These are phyloP conservation scores for Lophotis ruficrista DNA, from an alignment of 2,113 vertebrate genomes.

Conservation along the genomic window DNA sequence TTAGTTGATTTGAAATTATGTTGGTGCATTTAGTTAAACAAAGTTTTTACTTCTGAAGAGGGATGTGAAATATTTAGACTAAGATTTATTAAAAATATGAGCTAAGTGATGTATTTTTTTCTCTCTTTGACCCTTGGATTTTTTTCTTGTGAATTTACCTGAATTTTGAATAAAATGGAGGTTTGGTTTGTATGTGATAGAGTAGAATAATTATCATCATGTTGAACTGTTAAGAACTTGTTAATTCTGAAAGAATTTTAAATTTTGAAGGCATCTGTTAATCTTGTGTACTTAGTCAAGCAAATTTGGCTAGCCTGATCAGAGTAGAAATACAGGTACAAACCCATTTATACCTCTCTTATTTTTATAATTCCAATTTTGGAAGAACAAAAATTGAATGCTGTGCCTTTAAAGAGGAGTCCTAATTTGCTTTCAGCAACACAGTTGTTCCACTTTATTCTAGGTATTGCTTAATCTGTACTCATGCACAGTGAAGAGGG, in stretches of 20 bases:
- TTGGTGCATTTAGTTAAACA: background rate
- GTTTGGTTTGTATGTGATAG: background rate
- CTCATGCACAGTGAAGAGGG: background rate
- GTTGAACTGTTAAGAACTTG: background rate
- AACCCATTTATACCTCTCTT: background rate
- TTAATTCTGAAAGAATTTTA: background rate
- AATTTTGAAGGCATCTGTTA: background rate
- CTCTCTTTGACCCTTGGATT: background rate
- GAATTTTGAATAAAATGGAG: background rate
- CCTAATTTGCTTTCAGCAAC: slow-evolving; percentile 55
- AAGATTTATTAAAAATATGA: background rate
- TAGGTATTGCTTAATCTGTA: slow-evolving; percentile 45
- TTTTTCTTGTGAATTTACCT: background rate
- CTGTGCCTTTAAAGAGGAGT: slow-evolving; percentile 58
- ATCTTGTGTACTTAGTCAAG: background rate
- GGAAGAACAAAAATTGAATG: background rate
- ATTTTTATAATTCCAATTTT: background rate
- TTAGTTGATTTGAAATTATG: background rate
- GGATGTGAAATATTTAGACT: background rate
- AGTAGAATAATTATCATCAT: background rate
- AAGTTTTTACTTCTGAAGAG: background rate
- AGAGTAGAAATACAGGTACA: background rate
- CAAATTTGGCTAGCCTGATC: background rate
- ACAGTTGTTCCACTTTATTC: slow-evolving; percentile 44
- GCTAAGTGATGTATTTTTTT: background rate